Base-by-base conservation (phyloP, 2,888 invertebrate genomes). In the Halictus ligatus region DNA sequence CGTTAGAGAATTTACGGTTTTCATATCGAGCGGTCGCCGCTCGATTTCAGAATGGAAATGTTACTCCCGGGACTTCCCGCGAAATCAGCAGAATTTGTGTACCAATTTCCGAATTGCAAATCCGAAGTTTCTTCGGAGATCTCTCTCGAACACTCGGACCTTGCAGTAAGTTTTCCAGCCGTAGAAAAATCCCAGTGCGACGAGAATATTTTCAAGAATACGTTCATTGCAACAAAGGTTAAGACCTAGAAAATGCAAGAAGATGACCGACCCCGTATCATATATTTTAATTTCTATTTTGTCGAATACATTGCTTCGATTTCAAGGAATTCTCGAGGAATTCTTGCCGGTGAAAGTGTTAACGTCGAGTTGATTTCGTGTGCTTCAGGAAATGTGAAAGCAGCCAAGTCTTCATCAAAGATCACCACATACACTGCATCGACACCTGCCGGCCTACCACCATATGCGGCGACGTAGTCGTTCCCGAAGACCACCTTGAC, bases 391-490 rank as follows among this genome's bases (percentile, higher is more conserved):
- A 98, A 96, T 99, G 98, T 94, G 97, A 98, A 72, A 98, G 98
- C 83, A 97, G 98, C 3, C 98, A 98, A 94, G 98, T 99, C 25
- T 98, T 98, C 95, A 98, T 98, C 69, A 97, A 98, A 91, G 97
- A 97, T 86, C 97, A 97, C 0, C 96, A 97, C 91, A 98, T 98
- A 0, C 98, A 98, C 94, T 99, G 99, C 94, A 98, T 98, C 89
- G 97, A 98, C 92, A 96, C 97, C 0, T 99, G 99, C 95, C 98
- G 97, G 91, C 95, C 96, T 2, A 96, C 96, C 84, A 99, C 99
- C 0, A 98, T 98, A 97, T 99, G 99, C 95, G 99, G 99, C 0
- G 99, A 99, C 95, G 98, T 99, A 4, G 96, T 96, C 90, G 99
- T 99, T 8, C 99, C 99, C 0, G 97, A 98, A 86, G 97, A 98